Evolutionary conservation across 2,888 invertebrate species (phyloP), one percentile per base, ranked within the genome.

Genomic region (Sarcophaga subvicina): DNA sequence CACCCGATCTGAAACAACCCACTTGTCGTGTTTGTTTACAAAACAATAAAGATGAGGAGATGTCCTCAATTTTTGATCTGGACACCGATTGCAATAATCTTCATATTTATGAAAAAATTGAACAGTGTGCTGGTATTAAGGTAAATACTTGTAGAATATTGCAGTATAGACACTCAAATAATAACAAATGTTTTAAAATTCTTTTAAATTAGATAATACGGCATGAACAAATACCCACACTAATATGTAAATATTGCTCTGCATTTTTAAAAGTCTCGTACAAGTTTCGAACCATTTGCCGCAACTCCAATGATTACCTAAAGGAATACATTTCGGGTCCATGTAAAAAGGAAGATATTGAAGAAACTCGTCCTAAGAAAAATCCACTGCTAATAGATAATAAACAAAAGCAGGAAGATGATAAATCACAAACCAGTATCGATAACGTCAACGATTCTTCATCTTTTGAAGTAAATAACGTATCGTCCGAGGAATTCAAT

Each of bases 211-310:
- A 93, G 93, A 90, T 93, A 37, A 86, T 89, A 25, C 89, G 60
- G 17, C 89, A 90, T 49, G 88, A 87, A 0, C 90, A 92, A 27
- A 87, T 93, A 4, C 93, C 93, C 0, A 90, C 90, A 4, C 90
- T 90, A 62, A 93, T 93, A 6, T 93, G 93, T 71, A 80, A 59
- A 11, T 82, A 88, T 22, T 89, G 89, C 54, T 83, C 86, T 63
- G 77, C 83, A 83, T 92, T 93, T 78, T 85, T 93, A 5, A 90
- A 89, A 8, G 88, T 93, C 4, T 92, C 93, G 0, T 90, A 93
- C 85, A 93, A 92, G 72, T 93, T 93, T 88, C 92, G 92, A 12
- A 90, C 89, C 60, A 93, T 93, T 75, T 93, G 94, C 70, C 91
- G 91, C 47, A 92, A 91, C 77, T 93, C 93, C 0, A 91, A 93